Base-by-base conservation (phyloP, 1,140 invertebrate species). In the Drosophila funebris region DNA sequence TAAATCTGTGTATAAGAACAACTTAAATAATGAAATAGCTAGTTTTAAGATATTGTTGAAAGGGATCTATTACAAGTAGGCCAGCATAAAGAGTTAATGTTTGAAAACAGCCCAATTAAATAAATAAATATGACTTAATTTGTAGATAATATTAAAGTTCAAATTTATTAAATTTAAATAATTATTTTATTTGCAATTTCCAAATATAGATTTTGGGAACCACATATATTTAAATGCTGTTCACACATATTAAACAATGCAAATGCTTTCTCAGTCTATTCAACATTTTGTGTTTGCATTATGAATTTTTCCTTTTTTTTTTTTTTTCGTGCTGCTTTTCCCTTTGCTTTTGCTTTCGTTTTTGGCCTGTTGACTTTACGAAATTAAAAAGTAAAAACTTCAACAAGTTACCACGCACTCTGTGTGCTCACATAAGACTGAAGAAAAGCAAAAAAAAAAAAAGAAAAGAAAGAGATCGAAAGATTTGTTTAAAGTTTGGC, bases 401-500 rank as follows among this genome's bases (percentile, higher is more conserved):
- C 66, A 73, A 66, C 66, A 81, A 66, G 62, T 61, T 48, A 20
- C 41, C 13, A 37, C 33, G 33, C 18, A 66, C 43, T 31, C 43
- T 58, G 37, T 54, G 50, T 33, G 24, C 37, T 44, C 20, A 22
- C 39, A 24, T 16, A 29, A 20, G 13, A 36, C 31, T 20, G 4
- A 29, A 27, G 16, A 18, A 50, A 41, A 41, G n/a, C 22, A 41
- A 20, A 48, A 14, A 48, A 11, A 39, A 16, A 33, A 43, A 60
- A 39, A n/a, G 33, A 60, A 43, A 18, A 46, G 36, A 44, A 56
- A 52, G 14, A 56, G 64, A 73, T 50, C 37, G 54, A 79, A 79
- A 76, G 73, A 74, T 84, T 84, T 79, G 66, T 39, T 79, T 80
- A 53, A 84, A 84, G 80, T 84, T 84, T 76, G 53, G 53, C 58